Evolutionary conservation across 2,888 invertebrate genomes (phyloP).

Genomic region (Pristionchus exspectatus): DNA sequence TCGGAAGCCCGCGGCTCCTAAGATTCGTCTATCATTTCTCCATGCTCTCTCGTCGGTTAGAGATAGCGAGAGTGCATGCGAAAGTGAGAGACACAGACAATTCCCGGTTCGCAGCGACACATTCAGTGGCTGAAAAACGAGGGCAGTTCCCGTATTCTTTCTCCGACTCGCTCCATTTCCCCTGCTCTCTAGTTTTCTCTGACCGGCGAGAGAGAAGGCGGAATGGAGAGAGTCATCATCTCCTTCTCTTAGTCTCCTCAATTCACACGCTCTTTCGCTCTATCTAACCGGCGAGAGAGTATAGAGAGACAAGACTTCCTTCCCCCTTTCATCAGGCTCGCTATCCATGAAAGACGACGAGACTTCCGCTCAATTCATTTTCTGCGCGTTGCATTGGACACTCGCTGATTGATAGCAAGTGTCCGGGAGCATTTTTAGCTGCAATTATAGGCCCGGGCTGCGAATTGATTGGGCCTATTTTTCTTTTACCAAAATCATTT

Average conservation of each 20-base stretch:
- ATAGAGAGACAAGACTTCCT: neutral
- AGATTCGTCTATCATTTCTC: no score
- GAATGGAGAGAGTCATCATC: no score
- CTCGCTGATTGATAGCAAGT: neutral
- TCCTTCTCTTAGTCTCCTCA: neutral
- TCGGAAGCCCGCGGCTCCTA: no score
- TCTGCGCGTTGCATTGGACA: neutral
- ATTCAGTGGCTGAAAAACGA: neutral
- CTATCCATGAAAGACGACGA: slow-evolving; percentile 38
- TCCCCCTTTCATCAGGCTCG: neutral
- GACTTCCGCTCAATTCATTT: slow-evolving; percentile 42
- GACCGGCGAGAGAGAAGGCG: neutral
- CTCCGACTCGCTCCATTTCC: neutral
- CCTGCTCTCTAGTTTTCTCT: neutral
- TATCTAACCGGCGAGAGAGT: neutral
- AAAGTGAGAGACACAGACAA: no score
- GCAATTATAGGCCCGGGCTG: no score
- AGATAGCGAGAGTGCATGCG: no score
- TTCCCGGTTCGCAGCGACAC: neutral
- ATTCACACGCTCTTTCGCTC: neutral
- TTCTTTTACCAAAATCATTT: no score
- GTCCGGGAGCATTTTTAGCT: neutral
- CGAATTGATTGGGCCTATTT: no score
- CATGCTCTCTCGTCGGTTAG: no score
- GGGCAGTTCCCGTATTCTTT: neutral